Evolutionary conservation across 2,888 invertebrate genomes (phyloP).

Genomic region (Synergus laeviventris): DNA sequence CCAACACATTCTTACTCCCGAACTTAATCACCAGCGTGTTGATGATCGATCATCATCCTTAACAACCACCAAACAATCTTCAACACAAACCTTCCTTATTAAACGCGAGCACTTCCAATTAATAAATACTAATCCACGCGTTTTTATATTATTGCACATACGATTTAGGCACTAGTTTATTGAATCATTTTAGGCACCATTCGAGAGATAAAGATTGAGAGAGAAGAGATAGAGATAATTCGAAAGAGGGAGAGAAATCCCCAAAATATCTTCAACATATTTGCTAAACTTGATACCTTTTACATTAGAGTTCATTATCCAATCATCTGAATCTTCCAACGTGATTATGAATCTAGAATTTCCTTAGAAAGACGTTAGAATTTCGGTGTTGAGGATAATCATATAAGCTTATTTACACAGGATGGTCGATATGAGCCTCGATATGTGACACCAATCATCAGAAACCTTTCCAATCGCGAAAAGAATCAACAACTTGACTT

Average conservation of each 20-base stretch:
- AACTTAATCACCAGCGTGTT: not conserved
- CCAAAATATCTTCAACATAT: not conserved
- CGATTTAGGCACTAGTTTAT: conserved; percentile 66
- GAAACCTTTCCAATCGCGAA: conserved; percentile 2
- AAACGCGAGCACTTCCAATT: not conserved
- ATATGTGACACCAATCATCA: conserved; percentile 59
- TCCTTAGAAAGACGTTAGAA: not conserved
- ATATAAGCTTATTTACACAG: conserved; percentile 38
- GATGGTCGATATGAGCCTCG: conserved; percentile 65
- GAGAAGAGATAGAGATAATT: not conserved
- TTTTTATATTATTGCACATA: conserved; percentile 50
- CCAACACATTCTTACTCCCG: not conserved
- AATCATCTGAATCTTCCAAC: not conserved
- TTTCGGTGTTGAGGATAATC: not conserved
- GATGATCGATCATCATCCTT: conserved; percentile 15
- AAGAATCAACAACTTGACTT: conserved; percentile 23
- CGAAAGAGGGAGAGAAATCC: conserved; percentile 3
- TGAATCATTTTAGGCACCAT: conserved; percentile 68
- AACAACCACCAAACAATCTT: conserved; percentile 5
- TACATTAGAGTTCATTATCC: not conserved
- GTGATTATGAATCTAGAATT: not conserved
- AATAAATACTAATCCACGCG: conserved; percentile 1
- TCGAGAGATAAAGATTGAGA: conserved; percentile 37
- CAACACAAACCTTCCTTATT: not conserved
- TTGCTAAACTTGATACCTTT: not conserved